Evolutionary conservation across 2,113 vertebrate species (phyloP), one percentile per base, ranked within the genome.

Genomic region (Todiramphus saurophagus): DNA sequence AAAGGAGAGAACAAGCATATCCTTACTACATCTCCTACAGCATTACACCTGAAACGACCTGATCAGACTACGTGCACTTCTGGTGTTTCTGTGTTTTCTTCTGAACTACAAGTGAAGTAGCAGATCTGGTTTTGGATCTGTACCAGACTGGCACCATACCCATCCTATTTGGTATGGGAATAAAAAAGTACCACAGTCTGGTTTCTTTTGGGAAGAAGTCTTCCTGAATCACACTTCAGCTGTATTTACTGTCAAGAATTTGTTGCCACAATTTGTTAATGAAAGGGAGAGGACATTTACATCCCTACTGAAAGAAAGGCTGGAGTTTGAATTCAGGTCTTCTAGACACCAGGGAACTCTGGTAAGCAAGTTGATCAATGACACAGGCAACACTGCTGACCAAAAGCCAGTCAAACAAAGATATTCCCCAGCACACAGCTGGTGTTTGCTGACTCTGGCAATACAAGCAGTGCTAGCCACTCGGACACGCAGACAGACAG

Each of bases 241-340:
- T 66, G 39, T 56, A 43, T 27, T 67, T n/a, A 64, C 9, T 17
- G 10, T 76, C 23, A 46, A 14, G 2, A 76, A 9, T 63, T 73
- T 1, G 0, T 51, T 17, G 30, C 10, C 10, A n/a, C 11, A 58
- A 35, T 4, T 39, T 4, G 16, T 55, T 78, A 60, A 89, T 11
- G 27, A 89, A 80, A 76, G 12, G n/a, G 25, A 69, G 56, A 35
- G 25, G 3, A 30, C 44, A 68, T 60, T 75, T 90, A 74, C 4
- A 60, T 6, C 11, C 20, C 23, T 53, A 39, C 43, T 43, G 25
- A 46, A 10, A 76, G 33, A 51, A 85, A 73, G 33, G 30, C 63
- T 80, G 11, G 27, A 73, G 13, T 66, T 16, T 53, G 27, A 83
- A 53, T 8, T 44, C 68, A 8, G 5, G 14, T 41, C 35, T 83